Evolutionary conservation across 1,140 invertebrate genomes (phyloP).

Genomic region (Drosophila ananassae): DNA sequence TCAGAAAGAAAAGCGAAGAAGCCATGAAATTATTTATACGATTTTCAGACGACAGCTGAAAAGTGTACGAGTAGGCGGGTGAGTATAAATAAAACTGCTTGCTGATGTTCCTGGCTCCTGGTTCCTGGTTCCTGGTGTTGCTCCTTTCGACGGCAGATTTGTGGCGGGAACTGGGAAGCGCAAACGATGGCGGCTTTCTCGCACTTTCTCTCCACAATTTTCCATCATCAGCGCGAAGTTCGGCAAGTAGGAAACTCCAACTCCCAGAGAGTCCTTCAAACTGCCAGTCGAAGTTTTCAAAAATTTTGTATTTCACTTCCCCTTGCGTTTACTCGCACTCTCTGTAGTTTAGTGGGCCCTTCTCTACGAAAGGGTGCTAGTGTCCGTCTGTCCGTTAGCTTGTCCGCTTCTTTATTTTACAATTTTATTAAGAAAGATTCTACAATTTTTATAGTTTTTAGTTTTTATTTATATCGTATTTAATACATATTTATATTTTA

Average conservation of each 20-base stretch:
- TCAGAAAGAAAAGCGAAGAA: constrained; percentile 52
- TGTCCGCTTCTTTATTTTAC: no score
- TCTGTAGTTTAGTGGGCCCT: not conserved
- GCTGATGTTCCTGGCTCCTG: not conserved
- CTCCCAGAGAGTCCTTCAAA: constrained; percentile 15
- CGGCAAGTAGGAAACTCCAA: constrained; percentile 1
- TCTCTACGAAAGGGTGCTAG: not conserved
- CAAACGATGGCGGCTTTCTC: not conserved
- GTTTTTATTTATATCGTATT: no score
- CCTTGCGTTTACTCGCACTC: constrained; percentile 5
- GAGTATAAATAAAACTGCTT: constrained; percentile 57
- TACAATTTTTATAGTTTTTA: no score
- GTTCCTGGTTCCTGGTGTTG: not conserved
- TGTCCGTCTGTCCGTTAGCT: no score
- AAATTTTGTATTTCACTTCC: constrained; percentile 38
- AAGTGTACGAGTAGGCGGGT: constrained; percentile 10
- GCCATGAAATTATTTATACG: constrained; percentile 73
- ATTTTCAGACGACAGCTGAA: constrained; percentile 59
- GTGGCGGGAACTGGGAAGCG: no score
- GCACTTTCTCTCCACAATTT: not conserved
- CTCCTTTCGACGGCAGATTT: constrained; percentile 12
- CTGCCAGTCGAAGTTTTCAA: constrained; percentile 56
- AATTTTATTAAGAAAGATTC: no score
- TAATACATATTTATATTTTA: no score
- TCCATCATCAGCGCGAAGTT: not conserved